These are phyloP conservation scores for Thaumatotibia leucotreta DNA, from an alignment of 1,140 invertebrate species.

Conservation along the genomic window DNA sequence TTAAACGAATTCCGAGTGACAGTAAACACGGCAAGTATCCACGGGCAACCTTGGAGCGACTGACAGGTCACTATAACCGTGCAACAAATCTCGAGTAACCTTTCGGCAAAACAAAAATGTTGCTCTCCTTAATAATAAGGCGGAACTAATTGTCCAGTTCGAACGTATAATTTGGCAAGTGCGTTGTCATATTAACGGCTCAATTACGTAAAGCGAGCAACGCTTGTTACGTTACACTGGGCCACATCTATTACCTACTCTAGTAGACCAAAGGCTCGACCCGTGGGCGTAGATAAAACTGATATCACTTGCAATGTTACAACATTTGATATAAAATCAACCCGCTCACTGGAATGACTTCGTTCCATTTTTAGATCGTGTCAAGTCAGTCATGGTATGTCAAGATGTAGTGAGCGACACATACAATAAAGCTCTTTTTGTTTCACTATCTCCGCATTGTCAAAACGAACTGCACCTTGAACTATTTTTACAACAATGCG, in stretches of 20 bases:
- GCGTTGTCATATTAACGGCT: constrained; percentile 45
- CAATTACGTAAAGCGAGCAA: constrained; percentile 59
- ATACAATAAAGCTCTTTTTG: background rate
- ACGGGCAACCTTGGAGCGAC: constrained; percentile 55
- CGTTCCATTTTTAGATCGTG: background rate
- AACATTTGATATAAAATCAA: constrained; percentile 40
- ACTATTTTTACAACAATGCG: constrained; percentile 5
- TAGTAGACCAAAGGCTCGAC: constrained; percentile 24
- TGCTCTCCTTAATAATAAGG: constrained; percentile 58
- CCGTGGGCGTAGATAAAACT: constrained; percentile 39
- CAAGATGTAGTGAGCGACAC: background rate
- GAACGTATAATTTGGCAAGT: constrained; percentile 36
- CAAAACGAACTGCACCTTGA: background rate
- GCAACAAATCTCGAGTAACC: constrained; percentile 41
- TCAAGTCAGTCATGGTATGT: background rate
- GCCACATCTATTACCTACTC: constrained; percentile 41
- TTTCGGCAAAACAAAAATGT: constrained; percentile 47
- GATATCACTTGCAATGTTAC: constrained; percentile 42
- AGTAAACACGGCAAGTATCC: background rate
- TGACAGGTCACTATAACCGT: constrained; percentile 38
- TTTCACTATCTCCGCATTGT: background rate
- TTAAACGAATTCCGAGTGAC: background rate
- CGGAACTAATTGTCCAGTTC: constrained; percentile 53
- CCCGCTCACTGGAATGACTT: constrained; percentile 44
- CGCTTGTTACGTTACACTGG: constrained; percentile 43